Conservation (phyloP, 37 sponge, comb jelly and placozoan genomes). For the Oopsacas minuta region DNA sequence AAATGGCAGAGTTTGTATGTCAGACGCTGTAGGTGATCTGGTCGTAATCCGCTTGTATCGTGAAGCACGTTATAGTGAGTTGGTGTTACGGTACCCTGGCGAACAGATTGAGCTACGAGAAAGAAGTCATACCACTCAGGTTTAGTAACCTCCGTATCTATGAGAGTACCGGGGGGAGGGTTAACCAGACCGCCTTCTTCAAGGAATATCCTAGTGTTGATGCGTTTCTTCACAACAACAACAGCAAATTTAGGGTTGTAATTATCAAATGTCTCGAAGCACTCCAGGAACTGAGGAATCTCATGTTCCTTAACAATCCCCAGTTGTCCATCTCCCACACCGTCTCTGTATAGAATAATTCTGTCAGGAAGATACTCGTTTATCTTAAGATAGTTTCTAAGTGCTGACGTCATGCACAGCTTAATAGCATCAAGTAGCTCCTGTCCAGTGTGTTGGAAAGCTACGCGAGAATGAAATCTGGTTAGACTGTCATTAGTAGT, state of each 20-base stretch:
- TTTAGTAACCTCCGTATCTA: constrained; percentile 73
- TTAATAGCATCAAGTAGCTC: constrained; percentile 73
- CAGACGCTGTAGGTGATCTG: constrained; percentile 91
- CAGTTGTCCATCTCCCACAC: constrained; percentile 91
- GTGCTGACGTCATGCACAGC: constrained; percentile 48
- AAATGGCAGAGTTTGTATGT: constrained; percentile 91
- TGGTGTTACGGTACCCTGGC: constrained; percentile 89
- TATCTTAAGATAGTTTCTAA: constrained; percentile 47
- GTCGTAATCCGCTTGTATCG: constrained; percentile 61
- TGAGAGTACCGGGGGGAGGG: constrained; percentile 82
- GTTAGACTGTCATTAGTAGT: constrained; percentile 67
- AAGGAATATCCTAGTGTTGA: constrained; percentile 64
- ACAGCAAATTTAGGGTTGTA: constrained; percentile 74
- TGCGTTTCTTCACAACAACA: constrained; percentile 87
- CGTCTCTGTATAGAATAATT: constrained; percentile 87
- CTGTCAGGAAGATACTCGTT: constrained; percentile 67
- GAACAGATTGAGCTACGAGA: constrained; percentile 84
- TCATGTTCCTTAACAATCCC: constrained; percentile 56
- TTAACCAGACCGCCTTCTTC: constrained; percentile 28
- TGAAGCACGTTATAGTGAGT: constrained; percentile 90
- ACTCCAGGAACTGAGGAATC: constrained; percentile 41
- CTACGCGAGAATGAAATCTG: constrained; percentile 64
- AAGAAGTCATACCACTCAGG: constrained; percentile 91
- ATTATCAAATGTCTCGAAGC: constrained; percentile 27
- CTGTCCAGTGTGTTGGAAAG: constrained; percentile 78